Conservation (phyloP, 2,888 invertebrate genomes). For the Anthrax anthrax region DNA sequence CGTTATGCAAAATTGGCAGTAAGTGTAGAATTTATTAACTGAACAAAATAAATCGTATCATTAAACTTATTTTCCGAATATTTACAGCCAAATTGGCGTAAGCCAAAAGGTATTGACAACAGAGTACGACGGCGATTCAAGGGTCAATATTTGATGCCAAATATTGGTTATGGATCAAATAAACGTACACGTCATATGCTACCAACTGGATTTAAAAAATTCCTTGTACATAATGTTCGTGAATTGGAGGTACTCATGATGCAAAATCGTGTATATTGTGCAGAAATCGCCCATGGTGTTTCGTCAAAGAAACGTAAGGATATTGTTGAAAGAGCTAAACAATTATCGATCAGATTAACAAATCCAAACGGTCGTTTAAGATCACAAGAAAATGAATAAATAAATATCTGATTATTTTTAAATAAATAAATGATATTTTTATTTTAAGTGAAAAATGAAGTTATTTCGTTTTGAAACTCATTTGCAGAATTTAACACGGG, state of each 20-base stretch:
- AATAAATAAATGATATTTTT: no score
- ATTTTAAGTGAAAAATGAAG: no score
- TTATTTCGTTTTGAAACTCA: no score
- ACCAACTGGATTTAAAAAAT: constrained; percentile 95
- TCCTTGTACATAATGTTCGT: constrained; percentile 76
- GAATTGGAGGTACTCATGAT: constrained; percentile 97
- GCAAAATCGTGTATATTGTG: constrained; percentile 96
- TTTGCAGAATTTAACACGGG: no score
- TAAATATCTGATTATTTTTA: no score
- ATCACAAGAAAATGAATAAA: constrained; percentile 97
- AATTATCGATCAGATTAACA: constrained; percentile 87
- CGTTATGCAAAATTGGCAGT: constrained; percentile 92
- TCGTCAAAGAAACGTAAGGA: constrained; percentile 94
- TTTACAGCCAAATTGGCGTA: constrained; percentile 88
- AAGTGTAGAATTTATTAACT: constrained; percentile 20
- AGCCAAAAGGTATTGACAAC: constrained; percentile 99
- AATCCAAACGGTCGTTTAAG: constrained; percentile 93
- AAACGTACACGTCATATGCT: constrained; percentile 92
- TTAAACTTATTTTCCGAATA: constrained; percentile 7
- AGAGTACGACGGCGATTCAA: constrained; percentile 97
- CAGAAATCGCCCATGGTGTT: constrained; percentile 94
- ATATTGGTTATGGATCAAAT: constrained; percentile 96
- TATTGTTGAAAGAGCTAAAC: constrained; percentile 94
- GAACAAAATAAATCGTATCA: neutral
- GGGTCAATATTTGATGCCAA: constrained; percentile 98